These are phyloP conservation scores for Pissodes strobi DNA, from an alignment of 1,140 invertebrate species.

Conservation along the genomic window DNA sequence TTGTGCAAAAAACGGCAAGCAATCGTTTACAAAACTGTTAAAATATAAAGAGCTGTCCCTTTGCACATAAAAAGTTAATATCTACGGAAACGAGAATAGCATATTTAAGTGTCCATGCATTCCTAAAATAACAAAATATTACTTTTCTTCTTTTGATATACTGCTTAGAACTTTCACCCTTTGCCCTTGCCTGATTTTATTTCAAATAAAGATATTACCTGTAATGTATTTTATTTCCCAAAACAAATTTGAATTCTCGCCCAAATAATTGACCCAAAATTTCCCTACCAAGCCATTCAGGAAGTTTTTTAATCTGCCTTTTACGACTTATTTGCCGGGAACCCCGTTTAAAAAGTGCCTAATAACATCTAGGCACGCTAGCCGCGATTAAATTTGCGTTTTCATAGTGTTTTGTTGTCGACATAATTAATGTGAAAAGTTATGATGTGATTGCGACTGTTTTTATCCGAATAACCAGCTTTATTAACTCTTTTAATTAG, in stretches of 20 bases:
- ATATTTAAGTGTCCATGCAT: too few species aligned
- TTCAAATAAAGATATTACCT: too few species aligned
- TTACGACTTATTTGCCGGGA: slow-evolving; percentile 32
- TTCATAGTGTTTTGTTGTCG: slow-evolving; percentile 30
- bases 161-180: too few species aligned
- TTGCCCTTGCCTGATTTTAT: too few species aligned
- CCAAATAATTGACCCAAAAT: slow-evolving; percentile 16
- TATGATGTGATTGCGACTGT: slow-evolving; percentile 28
- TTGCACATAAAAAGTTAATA: too few species aligned
- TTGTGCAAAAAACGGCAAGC: too few species aligned
- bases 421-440: slow-evolving; percentile 34
- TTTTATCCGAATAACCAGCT: slow-evolving; percentile 20
- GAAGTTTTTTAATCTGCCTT: slow-evolving; percentile 31
- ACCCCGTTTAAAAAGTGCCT: slow-evolving; percentile 23
- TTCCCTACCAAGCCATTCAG: slow-evolving; percentile 12
- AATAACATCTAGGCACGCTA: slow-evolving; percentile 22
- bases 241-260: slow-evolving; percentile 14
- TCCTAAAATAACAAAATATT: too few species aligned
- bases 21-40: too few species aligned
- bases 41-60: too few species aligned
- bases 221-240: background rate
- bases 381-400: slow-evolving; percentile 33
- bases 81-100: too few species aligned
- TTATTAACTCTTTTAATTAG: slow-evolving; percentile 27
- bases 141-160: too few species aligned